These are phyloP conservation scores for Bubalus kerabau DNA, from an alignment of 2,113 vertebrate species.

Conservation along the genomic window DNA sequence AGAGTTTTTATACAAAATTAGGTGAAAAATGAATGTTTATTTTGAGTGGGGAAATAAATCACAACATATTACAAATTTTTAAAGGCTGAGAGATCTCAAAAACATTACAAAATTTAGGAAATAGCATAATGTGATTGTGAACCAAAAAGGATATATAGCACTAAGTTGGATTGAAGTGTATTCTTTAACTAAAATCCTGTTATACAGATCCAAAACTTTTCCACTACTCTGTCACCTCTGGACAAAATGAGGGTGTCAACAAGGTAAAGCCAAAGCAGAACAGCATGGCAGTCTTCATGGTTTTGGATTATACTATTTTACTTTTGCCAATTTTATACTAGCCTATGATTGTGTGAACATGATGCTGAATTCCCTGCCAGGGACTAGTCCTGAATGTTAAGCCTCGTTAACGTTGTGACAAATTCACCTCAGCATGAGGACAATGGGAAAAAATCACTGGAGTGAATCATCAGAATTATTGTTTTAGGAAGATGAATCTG, in stretches of 20 bases:
- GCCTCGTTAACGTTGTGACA: not conserved
- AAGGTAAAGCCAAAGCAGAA: not conserved
- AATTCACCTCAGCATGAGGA: not conserved
- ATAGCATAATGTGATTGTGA: not conserved
- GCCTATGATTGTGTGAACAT: not conserved
- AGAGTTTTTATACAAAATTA: not conserved
- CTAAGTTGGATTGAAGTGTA: not conserved
- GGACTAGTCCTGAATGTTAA: not conserved
- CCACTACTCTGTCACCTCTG: not conserved
- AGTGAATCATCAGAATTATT: not conserved
- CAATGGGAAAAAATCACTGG: not conserved
- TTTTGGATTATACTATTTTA: not conserved
- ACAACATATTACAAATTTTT: not conserved
- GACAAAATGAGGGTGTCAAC: rapidly evolving
- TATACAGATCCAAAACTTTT: not conserved
- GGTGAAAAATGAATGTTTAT: not conserved
- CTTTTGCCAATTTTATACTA: not conserved
- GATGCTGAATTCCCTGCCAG: too few species aligned
- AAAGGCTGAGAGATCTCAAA: not conserved
- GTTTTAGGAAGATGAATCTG: not conserved
- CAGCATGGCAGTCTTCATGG: not conserved
- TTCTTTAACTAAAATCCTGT: not conserved
- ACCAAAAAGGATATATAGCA: not conserved
- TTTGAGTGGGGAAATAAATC: not conserved
- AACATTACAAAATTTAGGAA: slow-evolving; percentile 16